Evolutionary conservation across 2,113 vertebrate genomes (phyloP).

Genomic region (Triplophysa tibetana): DNA sequence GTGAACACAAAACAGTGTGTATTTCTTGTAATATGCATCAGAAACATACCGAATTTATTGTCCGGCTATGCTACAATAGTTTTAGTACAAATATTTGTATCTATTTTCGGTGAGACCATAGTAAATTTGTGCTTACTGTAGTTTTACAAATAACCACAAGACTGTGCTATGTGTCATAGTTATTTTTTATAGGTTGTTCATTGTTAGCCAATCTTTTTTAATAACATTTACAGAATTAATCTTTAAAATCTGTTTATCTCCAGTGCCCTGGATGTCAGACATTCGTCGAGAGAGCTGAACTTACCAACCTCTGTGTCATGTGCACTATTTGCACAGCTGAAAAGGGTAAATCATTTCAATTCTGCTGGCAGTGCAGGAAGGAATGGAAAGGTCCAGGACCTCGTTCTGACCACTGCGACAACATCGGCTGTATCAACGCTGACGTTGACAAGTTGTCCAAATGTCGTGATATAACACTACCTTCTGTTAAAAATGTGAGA

Average conservation of each 20-base stretch:
- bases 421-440: conserved; percentile 61
- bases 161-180: no score
- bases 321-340: conserved; percentile 64
- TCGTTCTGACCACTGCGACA: conserved; percentile 66
- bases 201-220: no score
- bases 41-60: background rate
- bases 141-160: no score
- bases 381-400: conserved; percentile 67
- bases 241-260: background rate
- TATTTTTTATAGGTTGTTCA: no score
- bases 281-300: conserved; percentile 62
- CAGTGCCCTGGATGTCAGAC: conserved; percentile 72
- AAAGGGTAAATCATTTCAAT: background rate
- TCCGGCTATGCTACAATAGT: no score
- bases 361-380: conserved; percentile 77
- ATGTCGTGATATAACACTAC: conserved; percentile 47
- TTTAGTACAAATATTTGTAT: no score
- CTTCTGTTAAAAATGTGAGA: conserved; percentile 22
- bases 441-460: conserved; percentile 61
- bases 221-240: no score
- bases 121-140: no score
- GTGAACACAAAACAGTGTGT: conserved; percentile 70
- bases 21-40: background rate
- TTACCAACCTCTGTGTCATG: conserved; percentile 62
- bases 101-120: no score